Evolutionary conservation across 2,113 vertebrate species (phyloP), one percentile per base, ranked within the genome.

Genomic region (Cryptomyrus ogoouensis): DNA sequence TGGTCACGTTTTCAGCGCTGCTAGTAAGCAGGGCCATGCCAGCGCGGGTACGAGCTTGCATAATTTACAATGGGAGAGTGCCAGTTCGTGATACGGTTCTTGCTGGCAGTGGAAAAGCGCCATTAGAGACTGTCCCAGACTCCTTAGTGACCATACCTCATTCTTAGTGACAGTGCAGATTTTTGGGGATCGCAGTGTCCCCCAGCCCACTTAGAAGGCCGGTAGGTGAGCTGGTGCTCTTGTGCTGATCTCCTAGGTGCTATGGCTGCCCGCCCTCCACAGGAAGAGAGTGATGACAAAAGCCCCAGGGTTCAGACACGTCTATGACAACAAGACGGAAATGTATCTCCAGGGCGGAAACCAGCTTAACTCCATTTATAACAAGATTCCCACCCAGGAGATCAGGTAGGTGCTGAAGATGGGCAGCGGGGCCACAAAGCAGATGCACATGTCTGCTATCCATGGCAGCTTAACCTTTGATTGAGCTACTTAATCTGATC

Each of bases 311-410:
- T 94, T 99, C 92, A 95, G 91, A 49, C 98, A 99, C 44, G 87
- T 99, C 88, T 98, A 98, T 0, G 90, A 93, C n/a, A 93, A 93
- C 7, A 90, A 91, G 88, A 0, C 42, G 0, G 77, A 91, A 58
- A 91, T 93, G 93, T 0, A 8, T 0, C 1, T 89, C 0, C 89
- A 96, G 56, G 74, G 87, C 0, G 95, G 93, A 58, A 90, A 91
- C 3, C 91, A 94, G 44, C 92, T 96, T 88, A 99, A 99, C 91
- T 88, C 97, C 84, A 96, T 95, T 21, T 99, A 98, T 92, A 98
- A 93, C 92, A 89, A 92, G 0, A 89, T 98, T 86, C 95, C 91
- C 58, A 86, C 93, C 1, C 46, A 92, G 49, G 83, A 97, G 83
- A 97, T 99, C 91, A 96, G 96, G 98, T 99, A 93, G 95, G 93